Conservation (phyloP, 2,797 vertebrate species). For the Sus cebifrons region DNA sequence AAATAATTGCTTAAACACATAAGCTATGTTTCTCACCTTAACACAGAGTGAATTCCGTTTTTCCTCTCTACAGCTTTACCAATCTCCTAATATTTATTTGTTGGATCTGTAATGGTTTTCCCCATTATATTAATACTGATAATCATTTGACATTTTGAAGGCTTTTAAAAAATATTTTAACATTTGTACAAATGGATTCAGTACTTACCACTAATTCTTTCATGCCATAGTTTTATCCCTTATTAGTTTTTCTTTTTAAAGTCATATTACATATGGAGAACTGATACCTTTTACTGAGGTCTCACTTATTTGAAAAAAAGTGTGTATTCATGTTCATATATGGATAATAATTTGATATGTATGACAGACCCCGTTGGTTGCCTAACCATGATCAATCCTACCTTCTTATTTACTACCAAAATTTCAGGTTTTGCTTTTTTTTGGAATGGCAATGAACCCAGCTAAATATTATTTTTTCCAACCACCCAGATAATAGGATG, state of each 20-base stretch:
- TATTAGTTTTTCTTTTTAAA: not conserved
- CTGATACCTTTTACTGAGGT: not conserved
- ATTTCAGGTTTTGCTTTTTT: not conserved
- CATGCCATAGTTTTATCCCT: not conserved
- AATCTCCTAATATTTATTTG: not conserved
- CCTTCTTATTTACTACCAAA: not conserved
- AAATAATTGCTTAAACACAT: constrained; percentile 29
- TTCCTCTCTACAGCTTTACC: not conserved
- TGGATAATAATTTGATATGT: constrained; percentile 7
- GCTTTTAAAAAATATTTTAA: constrained; percentile 1
- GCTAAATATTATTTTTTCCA: not conserved
- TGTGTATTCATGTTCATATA: not conserved
- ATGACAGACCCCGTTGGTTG: not conserved
- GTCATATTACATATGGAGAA: not conserved
- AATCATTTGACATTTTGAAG: not conserved
- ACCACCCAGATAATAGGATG: not conserved
- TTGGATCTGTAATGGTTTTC: not conserved
- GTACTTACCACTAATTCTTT: not conserved
- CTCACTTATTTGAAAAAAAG: not conserved
- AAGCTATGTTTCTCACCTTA: constrained; percentile 38
- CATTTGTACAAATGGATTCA: not conserved
- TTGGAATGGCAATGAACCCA: not conserved
- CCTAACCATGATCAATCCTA: not conserved
- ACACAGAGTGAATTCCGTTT: not conserved
- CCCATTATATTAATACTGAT: not conserved